Evolutionary conservation across 2,797 vertebrate genomes (phyloP).

Genomic region (Megaceryle alcyon): DNA sequence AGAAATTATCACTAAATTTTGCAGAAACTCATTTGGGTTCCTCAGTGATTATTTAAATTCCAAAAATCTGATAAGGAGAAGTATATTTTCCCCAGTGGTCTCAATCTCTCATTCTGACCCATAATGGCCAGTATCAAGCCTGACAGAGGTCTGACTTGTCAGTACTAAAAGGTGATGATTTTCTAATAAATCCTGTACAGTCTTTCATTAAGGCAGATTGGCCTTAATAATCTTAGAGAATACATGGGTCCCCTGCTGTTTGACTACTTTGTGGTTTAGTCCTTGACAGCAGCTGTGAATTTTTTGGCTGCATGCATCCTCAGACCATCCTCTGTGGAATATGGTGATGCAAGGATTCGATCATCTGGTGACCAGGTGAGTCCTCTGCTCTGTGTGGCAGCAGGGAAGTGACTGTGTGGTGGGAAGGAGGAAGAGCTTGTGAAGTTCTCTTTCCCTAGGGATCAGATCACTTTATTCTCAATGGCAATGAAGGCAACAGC

Average conservation of each 20-base stretch:
- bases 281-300: not conserved
- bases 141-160: not conserved
- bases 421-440: not conserved
- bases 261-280: not conserved
- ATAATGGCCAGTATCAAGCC: not conserved
- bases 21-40: not conserved
- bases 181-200: not conserved
- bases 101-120: not conserved
- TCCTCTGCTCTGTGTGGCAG: accelerated
- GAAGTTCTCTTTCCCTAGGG: not conserved
- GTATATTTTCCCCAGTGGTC: not conserved
- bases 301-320: not conserved
- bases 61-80: not conserved
- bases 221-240: not conserved
- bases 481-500: not conserved
- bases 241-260: not conserved
- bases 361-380: not conserved
- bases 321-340: not conserved
- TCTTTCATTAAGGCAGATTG: not conserved
- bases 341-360: not conserved
- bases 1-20: not conserved
- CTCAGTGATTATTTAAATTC: not conserved
- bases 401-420: not conserved
- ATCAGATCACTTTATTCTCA: not conserved
- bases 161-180: not conserved